These are phyloP conservation scores for Bufotes viridis DNA, from an alignment of 2,797 vertebrate species.

Conservation along the genomic window DNA sequence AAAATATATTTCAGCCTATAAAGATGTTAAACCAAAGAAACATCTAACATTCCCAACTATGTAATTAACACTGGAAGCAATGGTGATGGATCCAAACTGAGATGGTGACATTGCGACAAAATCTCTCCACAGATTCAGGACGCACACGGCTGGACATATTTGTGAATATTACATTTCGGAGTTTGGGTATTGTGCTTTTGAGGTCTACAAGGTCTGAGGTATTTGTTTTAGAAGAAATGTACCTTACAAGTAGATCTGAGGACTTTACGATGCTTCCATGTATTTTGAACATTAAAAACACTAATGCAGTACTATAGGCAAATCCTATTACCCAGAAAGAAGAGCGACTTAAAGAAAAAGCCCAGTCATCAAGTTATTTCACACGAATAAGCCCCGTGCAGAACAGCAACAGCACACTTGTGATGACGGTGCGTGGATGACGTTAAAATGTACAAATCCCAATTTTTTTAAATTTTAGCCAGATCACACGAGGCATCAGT, in stretches of 20 bases:
- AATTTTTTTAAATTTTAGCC: too few relatives aligned
- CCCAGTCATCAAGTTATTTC: background rate
- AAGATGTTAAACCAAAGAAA: background rate
- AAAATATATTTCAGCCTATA: background rate
- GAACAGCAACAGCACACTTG: background rate
- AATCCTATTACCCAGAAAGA: background rate
- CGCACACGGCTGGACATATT: background rate
- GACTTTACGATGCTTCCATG: background rate
- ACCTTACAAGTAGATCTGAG: background rate
- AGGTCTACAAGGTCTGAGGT: slow-evolving; percentile 20
- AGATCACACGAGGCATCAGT: background rate
- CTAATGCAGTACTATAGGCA: background rate
- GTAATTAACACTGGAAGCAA: background rate
- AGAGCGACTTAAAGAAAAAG: background rate
- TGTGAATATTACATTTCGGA: background rate
- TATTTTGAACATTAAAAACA: background rate
- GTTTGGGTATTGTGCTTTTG: slow-evolving; percentile 8
- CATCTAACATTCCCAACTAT: background rate
- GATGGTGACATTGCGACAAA: too few relatives aligned
- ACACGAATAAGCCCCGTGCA: background rate
- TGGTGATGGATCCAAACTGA: background rate
- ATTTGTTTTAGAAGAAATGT: slow-evolving; percentile 7
- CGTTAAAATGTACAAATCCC: background rate
- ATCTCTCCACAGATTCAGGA: background rate
- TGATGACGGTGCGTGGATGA: background rate